These are phyloP conservation scores for Eulemur macaco DNA, from an alignment of 2,113 vertebrate species.

Conservation along the genomic window DNA sequence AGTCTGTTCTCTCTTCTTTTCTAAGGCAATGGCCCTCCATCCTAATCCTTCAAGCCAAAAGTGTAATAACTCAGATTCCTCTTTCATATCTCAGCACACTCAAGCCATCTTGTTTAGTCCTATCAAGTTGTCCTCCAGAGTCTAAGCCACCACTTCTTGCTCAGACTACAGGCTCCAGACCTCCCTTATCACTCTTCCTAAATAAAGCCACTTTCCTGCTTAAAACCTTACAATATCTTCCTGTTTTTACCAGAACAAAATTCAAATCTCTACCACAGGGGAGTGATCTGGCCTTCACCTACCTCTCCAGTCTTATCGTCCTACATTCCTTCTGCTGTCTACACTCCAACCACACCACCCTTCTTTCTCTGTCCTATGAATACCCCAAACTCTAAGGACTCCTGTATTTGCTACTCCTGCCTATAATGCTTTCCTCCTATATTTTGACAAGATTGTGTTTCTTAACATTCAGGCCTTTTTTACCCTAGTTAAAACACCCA, in stretches of 20 bases:
- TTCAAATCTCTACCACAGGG: not conserved
- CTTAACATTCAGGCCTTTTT: not conserved
- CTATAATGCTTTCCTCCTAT: not conserved
- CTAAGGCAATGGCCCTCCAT: not conserved
- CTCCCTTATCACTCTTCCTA: not conserved
- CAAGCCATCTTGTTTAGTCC: not conserved
- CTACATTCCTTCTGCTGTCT: not conserved
- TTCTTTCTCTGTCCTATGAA: not conserved
- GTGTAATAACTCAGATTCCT: not conserved
- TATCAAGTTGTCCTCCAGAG: not conserved
- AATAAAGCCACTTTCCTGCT: not conserved
- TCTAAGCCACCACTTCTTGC: not conserved
- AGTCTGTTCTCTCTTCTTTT: not conserved
- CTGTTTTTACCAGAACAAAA: conserved; percentile 22
- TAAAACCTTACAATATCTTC: not conserved
- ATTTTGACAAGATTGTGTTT: not conserved
- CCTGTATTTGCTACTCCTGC: not conserved
- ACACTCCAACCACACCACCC: not conserved
- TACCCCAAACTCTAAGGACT: not conserved
- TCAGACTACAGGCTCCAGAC: not conserved
- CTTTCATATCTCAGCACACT: not conserved
- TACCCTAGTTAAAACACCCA: not conserved
- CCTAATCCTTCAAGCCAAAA: not conserved
- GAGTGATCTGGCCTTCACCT: not conserved
- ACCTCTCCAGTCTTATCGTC: not conserved